Percentiles rank a stretch among this genome's conserved stretches.
phyloP scores from a whole-genome alignment of 2,113 vertebrate species.

The Ceyx margarethae region DNA sequence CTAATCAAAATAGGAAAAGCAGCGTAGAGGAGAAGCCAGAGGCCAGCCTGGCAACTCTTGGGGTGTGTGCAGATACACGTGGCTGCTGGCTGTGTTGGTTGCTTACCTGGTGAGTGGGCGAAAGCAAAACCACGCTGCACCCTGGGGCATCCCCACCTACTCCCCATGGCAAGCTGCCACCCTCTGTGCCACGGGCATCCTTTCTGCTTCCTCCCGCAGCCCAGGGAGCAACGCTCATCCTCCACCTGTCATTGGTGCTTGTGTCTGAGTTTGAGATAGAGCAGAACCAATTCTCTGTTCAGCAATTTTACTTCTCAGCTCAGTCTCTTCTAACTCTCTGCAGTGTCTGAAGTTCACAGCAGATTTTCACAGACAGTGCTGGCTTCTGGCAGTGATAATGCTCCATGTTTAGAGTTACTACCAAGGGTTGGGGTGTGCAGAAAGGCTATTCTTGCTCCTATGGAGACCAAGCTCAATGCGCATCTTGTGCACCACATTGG shows the following conservation, averaged over 20 bases:
- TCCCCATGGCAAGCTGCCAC: neutral
- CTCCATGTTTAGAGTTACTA: neutral
- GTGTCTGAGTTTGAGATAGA: neutral
- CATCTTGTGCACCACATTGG: neutral
- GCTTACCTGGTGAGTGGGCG: neutral
- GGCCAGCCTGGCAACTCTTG: neutral
- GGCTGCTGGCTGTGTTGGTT: neutral
- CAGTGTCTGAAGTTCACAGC: neutral
- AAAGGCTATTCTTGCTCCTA: neutral
- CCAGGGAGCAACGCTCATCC: rapidly evolving
- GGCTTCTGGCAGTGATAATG: neutral
- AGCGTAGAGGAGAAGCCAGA: neutral
- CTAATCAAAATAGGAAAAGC: neutral
- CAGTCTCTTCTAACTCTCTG: neutral
- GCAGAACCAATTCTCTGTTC: neutral
- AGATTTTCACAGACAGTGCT: neutral
- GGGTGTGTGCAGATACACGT: neutral
- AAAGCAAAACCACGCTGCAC: neutral
- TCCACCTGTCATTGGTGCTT: neutral
- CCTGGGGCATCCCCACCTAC: neutral
- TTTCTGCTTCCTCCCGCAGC: neutral
- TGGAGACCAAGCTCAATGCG: neutral
- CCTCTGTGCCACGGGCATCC: neutral
- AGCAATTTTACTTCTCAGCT: neutral
- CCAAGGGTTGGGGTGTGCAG: neutral